Evolutionary conservation across 2,888 invertebrate genomes (phyloP), one percentile per base, ranked within the genome.

Genomic region (Sisyra terminalis): DNA sequence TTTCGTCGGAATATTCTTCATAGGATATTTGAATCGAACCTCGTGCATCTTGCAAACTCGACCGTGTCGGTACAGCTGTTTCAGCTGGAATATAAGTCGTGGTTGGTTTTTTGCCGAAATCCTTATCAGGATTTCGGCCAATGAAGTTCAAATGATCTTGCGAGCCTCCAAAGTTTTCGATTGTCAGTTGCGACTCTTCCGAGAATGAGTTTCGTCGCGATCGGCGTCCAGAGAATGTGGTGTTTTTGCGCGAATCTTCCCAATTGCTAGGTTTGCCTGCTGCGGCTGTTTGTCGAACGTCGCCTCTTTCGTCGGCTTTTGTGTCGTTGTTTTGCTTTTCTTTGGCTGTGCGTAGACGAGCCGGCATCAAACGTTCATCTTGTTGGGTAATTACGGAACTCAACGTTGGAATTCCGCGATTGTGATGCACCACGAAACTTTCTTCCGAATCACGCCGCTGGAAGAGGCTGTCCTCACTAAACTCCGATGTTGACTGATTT

Each of bases 111-210:
- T 68, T 55, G 31, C 65, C 67, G 38, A 63, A 54, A 53, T 83
- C 82, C 62, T 85, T 85, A 61, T 88, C 88, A 0, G 82, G 83
- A 63, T 85, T 83, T 45, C 79, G 69, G 0, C 86, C 86, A 36
- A 87, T 77, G 58, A 85, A 83, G 65, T 86, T 85, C 51, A 89
- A 61, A 52, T 88, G 78, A 61, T 90, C 89, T 67, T 88, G 88
- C 49, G 86, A 86, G 44, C 90, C 90, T 38, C 90, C 89, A 61
- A 90, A 89, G 66, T 90, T 90, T 66, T 90, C 90, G 43, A 89
- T 83, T 0, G 89, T 90, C 50, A 90, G 68, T 60, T 89, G 87
- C 29, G 86, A 87, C 58, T 90, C 89, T 57, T 89, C 89, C 46
- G 77, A 74, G 40, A 84, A 70, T 49, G 88, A 89, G 57, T 87